Evolutionary conservation across 37 sponge, comb jelly and placozoan species (phyloP).

Genomic region (Halichondria panicea): DNA sequence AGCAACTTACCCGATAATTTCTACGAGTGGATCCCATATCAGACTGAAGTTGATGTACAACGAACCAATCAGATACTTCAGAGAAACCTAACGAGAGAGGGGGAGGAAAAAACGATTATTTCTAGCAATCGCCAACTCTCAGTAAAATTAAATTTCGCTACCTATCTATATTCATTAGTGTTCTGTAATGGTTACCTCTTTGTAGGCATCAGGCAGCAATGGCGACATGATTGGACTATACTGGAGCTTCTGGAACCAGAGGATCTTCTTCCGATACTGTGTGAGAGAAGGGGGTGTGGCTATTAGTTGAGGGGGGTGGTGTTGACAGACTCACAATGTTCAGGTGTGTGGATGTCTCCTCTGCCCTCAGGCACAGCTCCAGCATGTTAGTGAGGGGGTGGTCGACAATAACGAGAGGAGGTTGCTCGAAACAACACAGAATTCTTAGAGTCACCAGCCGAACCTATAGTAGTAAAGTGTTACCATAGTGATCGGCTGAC

Average conservation of each 20-base stretch:
- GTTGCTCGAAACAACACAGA: slow-evolving; percentile 44
- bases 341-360: slow-evolving; percentile 29
- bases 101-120: background rate
- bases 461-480: slow-evolving; percentile 23
- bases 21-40: slow-evolving; percentile 69
- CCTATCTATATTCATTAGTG: background rate
- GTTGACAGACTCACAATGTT: slow-evolving; percentile 21
- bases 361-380: slow-evolving; percentile 50
- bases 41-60: slow-evolving; percentile 89
- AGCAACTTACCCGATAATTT: slow-evolving; percentile 53
- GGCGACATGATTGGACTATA: slow-evolving; percentile 17
- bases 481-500: background rate
- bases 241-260: slow-evolving; percentile 50
- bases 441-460: slow-evolving; percentile 59
- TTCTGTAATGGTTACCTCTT: slow-evolving; percentile 51
- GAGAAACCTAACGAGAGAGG: slow-evolving; percentile 46
- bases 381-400: slow-evolving; percentile 9
- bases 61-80: slow-evolving; percentile 73
- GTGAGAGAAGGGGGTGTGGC: too few relatives aligned
- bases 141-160: too few relatives aligned
- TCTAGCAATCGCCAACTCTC: too few relatives aligned
- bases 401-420: background rate
- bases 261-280: slow-evolving; percentile 57
- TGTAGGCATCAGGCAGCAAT: slow-evolving; percentile 29
- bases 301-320: background rate